phyloP scores from a whole-genome alignment of 2,113 vertebrate species.

The Catagonus wagneri region DNA sequence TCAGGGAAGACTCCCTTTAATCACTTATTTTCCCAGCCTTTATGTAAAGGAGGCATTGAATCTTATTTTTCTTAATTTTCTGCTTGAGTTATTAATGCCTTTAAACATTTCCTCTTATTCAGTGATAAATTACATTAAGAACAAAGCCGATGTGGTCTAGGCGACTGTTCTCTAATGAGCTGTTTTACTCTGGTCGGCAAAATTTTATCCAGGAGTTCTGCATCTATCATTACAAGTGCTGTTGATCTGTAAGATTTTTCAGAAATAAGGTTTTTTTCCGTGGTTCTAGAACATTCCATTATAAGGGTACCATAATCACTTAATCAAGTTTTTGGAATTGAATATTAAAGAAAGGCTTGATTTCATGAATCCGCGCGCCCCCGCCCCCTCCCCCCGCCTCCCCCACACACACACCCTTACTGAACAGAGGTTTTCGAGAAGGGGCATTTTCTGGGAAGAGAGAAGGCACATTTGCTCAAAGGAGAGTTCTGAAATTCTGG shows the following conservation, averaged over 20 bases:
- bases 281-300: conserved; percentile 32
- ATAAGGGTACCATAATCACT: neutral
- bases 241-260: conserved; percentile 20
- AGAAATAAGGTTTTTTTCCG: conserved; percentile 35
- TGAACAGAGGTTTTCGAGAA: neutral
- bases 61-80: conserved; percentile 15
- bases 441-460: neutral
- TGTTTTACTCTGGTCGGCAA: neutral
- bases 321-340: neutral
- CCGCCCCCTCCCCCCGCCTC: accelerated
- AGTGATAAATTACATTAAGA: conserved; percentile 35
- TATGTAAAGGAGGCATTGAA: neutral
- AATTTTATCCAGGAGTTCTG: conserved; percentile 11
- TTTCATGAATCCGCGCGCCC: neutral
- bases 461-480: neutral
- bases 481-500: too few relatives aligned
- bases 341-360: neutral
- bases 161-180: conserved; percentile 45
- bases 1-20: neutral
- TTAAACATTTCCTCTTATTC: neutral
- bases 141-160: conserved; percentile 2
- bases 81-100: conserved; percentile 45
- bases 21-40: neutral
- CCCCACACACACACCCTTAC: neutral
- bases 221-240: conserved; percentile 32